phyloP scores from a whole-genome alignment of 2,113 vertebrate species.

The Peromyscus leucopus region DNA sequence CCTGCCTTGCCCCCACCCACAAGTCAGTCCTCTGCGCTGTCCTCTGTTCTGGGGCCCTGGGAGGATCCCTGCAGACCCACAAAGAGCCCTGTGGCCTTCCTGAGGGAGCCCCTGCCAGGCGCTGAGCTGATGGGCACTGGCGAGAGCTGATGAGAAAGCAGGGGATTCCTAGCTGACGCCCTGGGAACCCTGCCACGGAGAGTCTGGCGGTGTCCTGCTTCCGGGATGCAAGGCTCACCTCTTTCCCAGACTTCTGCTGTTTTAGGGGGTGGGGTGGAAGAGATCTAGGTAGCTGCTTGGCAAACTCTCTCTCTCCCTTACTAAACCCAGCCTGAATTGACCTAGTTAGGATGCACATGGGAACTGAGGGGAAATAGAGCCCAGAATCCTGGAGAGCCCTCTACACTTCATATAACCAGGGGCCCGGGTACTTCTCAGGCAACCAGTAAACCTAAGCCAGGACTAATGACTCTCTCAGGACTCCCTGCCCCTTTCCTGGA shows the following conservation, averaged over 20 bases:
- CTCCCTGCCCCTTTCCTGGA: not conserved
- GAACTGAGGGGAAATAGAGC: not conserved
- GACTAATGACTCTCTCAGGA: not conserved
- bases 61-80: not conserved
- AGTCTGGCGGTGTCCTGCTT: not conserved
- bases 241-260: not conserved
- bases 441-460: not conserved
- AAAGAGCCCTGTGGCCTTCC: fast-evolving
- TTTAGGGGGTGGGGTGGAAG: not conserved
- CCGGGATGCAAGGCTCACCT: constrained; percentile 42
- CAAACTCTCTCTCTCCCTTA: not conserved
- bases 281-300: not conserved
- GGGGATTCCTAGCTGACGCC: constrained; percentile 45
- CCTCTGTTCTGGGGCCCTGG: not conserved
- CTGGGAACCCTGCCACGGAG: constrained; percentile 63
- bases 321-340: not conserved
- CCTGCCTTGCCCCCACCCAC: not conserved
- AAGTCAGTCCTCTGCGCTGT: not conserved
- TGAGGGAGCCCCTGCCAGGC: not conserved
- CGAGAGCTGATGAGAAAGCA: constrained; percentile 35
- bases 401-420: fast-evolving
- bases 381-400: not conserved
- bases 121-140: not conserved
- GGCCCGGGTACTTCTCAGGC: not conserved
- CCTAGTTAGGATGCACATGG: constrained; percentile 39